Evolutionary conservation across 2,888 invertebrate species (phyloP), one percentile per base, ranked within the genome.

Genomic region (Eueremaeus valkanovi): DNA sequence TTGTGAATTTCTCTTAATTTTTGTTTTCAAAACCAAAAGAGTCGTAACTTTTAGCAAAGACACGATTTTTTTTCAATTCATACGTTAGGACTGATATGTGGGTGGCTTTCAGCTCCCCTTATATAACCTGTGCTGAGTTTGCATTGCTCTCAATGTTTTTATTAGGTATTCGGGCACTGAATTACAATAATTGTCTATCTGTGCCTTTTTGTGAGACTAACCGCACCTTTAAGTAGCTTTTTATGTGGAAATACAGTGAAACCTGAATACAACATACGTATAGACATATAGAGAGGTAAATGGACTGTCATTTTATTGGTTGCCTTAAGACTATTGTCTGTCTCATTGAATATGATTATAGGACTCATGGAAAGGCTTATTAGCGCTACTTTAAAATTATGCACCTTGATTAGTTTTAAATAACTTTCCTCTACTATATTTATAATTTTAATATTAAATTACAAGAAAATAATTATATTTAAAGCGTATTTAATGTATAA

Each of bases 151-250:
- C 5, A 21, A 51, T n/a, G 21, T 21, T 51, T 51, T 51, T 51
- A 51, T 51, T 18, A 21, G 5, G 9, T 51, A 11, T 21, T 51
- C 51, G 5, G 5, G 36, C 8, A 51, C 51, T 51, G 51, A 51
- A 51, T 51, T 18, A 51, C 51, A 51, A 51, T 51, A 51, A 51
- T 51, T 51, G 5, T 51, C 9, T 51, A 11, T 36, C 36, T 36
- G 36, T 36, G 11, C 5, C 36, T 5, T 8, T 36, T 36, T 36
- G 5, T 36, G 36, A 36, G 51, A 51, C 18, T n/a, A 18, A 51
- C 51, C 51, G 51, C 51, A 21, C 51, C 51, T 51, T 51, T 11
- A 51, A 51, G 51, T 51, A 51, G 51, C 18, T 18, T 51, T 51
- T 51, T 51, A 51, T 51, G 5, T 6, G 6, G 11, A 8, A 36